Conservation (phyloP, 2,113 vertebrate genomes). For the Circaetus gallicus region DNA sequence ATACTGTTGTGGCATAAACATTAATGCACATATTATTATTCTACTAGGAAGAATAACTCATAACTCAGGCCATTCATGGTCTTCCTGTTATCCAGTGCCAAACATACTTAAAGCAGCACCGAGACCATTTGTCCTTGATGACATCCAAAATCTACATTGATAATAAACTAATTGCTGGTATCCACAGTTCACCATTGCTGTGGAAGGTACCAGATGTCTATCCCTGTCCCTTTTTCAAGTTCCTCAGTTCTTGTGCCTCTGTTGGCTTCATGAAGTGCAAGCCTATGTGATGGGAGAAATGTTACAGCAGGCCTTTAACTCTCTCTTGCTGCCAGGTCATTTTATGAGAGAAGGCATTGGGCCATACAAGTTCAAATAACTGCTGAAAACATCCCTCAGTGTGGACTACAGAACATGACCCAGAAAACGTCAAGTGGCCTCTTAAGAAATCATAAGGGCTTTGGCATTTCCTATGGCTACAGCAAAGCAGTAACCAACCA, state of each 20-base stretch:
- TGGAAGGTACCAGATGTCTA: not conserved
- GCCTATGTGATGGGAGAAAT: not conserved
- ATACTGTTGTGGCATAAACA: not conserved
- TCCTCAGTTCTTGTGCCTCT: not conserved
- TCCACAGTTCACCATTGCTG: not conserved
- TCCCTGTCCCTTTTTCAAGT: not conserved
- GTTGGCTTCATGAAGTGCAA: not conserved
- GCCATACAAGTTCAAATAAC: not conserved
- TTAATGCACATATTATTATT: not conserved
- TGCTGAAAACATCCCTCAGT: not conserved
- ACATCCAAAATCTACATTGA: not conserved
- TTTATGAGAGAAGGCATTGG: not conserved
- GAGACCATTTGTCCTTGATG: not conserved
- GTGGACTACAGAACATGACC: not conserved
- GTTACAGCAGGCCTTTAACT: not conserved
- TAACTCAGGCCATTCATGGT: not conserved
- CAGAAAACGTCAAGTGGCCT: not conserved
- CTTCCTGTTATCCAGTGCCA: not conserved
- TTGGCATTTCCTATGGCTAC: not conserved
- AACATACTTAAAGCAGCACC: not conserved
- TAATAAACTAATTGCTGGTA: not conserved
- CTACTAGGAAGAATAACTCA: not conserved
- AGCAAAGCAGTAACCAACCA: not conserved
- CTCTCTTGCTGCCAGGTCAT: not conserved
- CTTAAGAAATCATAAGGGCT: not conserved